Evolutionary conservation across 2,113 vertebrate species (phyloP).

Genomic region (Etia nguti): DNA sequence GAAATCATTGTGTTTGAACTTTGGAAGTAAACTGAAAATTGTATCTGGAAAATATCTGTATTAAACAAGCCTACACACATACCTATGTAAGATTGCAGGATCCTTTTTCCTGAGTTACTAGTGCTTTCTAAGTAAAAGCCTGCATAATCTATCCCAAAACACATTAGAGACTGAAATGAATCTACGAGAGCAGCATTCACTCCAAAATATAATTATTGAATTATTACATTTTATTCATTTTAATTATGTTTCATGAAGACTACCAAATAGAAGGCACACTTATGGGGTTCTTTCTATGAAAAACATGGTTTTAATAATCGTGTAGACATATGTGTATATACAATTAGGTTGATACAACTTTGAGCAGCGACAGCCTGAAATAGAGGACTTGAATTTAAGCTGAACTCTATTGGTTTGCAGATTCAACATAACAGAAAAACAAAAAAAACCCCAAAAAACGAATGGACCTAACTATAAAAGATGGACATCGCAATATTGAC

Average conservation of each 20-base stretch:
- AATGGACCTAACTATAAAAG: background rate
- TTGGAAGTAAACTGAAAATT: background rate
- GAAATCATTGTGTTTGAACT: background rate
- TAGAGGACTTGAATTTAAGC: background rate
- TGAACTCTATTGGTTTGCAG: background rate
- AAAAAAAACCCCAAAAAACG: background rate
- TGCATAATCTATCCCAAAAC: background rate
- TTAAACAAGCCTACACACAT: background rate
- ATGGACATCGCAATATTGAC: background rate
- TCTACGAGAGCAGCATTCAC: background rate
- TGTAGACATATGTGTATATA: background rate
- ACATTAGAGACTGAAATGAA: background rate
- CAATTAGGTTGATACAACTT: background rate
- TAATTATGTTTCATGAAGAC: background rate
- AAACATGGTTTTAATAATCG: background rate
- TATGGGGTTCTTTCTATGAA: background rate
- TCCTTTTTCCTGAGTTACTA: background rate
- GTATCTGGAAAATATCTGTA: background rate
- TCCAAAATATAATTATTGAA: background rate
- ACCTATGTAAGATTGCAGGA: background rate
- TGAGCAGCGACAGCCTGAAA: background rate
- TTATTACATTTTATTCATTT: background rate
- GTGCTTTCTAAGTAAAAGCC: background rate
- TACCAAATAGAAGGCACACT: background rate
- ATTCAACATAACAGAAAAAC: background rate